Conservation (phyloP, 2,113 vertebrate species). For the Saguinus midas region DNA sequence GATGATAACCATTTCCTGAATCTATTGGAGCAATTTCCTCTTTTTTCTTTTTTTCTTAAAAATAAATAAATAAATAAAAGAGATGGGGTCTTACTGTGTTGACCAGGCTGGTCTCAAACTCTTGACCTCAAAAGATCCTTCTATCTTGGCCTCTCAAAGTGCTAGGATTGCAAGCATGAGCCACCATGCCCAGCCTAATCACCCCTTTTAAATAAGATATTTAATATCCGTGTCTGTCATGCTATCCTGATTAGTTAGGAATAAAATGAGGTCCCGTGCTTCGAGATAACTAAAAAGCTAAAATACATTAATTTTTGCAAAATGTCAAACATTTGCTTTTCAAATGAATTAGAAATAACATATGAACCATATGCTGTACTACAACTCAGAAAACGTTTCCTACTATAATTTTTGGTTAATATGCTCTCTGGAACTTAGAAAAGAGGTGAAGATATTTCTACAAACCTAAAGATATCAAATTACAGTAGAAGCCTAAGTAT, state of each 20-base stretch:
- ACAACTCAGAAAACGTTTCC: not conserved
- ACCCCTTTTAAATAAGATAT: not conserved
- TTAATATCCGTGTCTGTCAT: not conserved
- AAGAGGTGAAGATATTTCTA: not conserved
- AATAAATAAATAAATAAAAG: too few relatives aligned
- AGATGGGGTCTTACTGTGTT: too few relatives aligned
- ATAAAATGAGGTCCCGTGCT: not conserved
- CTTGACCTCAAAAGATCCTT: too few relatives aligned
- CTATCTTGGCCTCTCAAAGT: too few relatives aligned
- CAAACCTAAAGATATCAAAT: conserved; percentile 1
- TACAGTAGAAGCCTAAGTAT: not conserved
- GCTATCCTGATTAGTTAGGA: not conserved
- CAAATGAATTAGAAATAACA: conserved; percentile 41
- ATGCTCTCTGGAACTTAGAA: conserved; percentile 6
- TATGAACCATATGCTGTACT: not conserved
- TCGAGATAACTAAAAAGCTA: not conserved
- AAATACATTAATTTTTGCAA: conserved; percentile 46
- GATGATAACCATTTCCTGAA: not conserved
- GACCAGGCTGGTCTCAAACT: too few relatives aligned
- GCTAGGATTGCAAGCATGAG: too few relatives aligned
- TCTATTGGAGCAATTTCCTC: not conserved
- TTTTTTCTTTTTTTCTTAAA: not conserved
- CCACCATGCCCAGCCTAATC: not conserved
- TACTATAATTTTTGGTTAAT: conserved; percentile 12
- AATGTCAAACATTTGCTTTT: conserved; percentile 15